Evolutionary conservation across 2,888 invertebrate genomes (phyloP), one percentile per base, ranked within the genome.

Genomic region (Andricus curvator): DNA sequence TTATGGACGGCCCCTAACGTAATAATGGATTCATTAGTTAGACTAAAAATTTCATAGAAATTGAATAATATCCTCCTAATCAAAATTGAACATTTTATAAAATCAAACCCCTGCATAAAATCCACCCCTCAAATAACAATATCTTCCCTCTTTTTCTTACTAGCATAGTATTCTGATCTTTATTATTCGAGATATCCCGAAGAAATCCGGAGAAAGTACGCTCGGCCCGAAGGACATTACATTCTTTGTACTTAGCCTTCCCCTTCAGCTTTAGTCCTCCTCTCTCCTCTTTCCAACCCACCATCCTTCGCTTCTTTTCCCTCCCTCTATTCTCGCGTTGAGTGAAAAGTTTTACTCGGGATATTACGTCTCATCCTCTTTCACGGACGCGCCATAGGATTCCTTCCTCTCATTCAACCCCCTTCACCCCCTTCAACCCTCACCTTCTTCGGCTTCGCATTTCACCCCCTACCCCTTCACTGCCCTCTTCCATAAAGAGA

Each of bases 261-360:
- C 60, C 81, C 80, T 82, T 37, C 29, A 44, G 65, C 79, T 60
- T 51, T 33, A 44, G 80, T 82, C 77, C 80, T 79, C 44, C 51
- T 64, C 41, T 48, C 48, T 48, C 48, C 48, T 17, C 15, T 15
- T 64, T 29, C 41, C 33, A 6, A 51, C 37, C 66, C 41, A 77
- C 64, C 60, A 6, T 37, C 76, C 22, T 62, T 41, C 37, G 17
- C 29, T 41, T 77, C 22, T 65, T 25, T 64, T 37, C 60, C 78
- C 20, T 33, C n/a, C 44, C 81, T 79, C 83, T 81, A 81, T 80
- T 65, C 66, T 81, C 78, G 81, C 78, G 81, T 80, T 80, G 84
- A 83, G 91, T 91, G 91, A 91, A 91, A 91, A 91, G 91, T 91
- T 91, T 91, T 91, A 90, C 90, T 90, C 86, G 89, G 90, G 90